Conservation (phyloP, 2,113 vertebrate genomes). For the Rhynchomys soricoides region DNA sequence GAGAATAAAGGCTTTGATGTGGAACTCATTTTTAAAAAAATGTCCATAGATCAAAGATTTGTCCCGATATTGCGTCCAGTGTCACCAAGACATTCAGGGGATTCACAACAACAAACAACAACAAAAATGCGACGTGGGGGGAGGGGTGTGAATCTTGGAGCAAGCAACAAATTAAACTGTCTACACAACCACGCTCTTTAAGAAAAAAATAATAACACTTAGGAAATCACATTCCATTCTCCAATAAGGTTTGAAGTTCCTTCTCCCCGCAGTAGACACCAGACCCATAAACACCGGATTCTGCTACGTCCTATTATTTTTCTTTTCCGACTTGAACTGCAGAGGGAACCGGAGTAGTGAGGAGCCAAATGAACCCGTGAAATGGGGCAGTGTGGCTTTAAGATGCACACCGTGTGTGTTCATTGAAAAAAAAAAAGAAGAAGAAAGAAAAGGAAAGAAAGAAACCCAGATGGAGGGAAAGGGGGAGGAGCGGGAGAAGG, state of each 20-base stretch:
- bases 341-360: conserved; percentile 32
- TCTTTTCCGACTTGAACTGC: conserved; percentile 9
- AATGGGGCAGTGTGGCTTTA: conserved; percentile 73
- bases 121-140: background rate
- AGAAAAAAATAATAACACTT: background rate
- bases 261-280: background rate
- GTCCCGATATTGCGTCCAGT: background rate
- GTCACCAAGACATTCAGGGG: conserved; percentile 40
- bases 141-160: background rate
- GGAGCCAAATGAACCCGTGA: conserved; percentile 31
- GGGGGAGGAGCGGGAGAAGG: conserved; percentile 70
- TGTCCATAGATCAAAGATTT: conserved; percentile 49
- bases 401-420: conserved; percentile 80
- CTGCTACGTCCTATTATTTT: background rate
- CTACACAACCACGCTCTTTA: conserved; percentile 5
- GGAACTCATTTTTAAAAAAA: conserved; percentile 66
- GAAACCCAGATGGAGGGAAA: conserved; percentile 81
- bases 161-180: conserved; percentile 4
- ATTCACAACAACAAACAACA: conserved; percentile 1
- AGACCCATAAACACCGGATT: conserved; percentile 22
- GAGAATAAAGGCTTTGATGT: conserved; percentile 64
- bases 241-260: conserved; percentile 17
- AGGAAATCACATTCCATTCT: background rate
- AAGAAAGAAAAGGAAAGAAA: conserved; percentile 76
- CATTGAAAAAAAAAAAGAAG: conserved; percentile 79